Percentiles rank a stretch among this genome's conserved stretches.
phyloP scores from a whole-genome alignment of 1,140 invertebrate species.

The Adelges cooleyi region DNA sequence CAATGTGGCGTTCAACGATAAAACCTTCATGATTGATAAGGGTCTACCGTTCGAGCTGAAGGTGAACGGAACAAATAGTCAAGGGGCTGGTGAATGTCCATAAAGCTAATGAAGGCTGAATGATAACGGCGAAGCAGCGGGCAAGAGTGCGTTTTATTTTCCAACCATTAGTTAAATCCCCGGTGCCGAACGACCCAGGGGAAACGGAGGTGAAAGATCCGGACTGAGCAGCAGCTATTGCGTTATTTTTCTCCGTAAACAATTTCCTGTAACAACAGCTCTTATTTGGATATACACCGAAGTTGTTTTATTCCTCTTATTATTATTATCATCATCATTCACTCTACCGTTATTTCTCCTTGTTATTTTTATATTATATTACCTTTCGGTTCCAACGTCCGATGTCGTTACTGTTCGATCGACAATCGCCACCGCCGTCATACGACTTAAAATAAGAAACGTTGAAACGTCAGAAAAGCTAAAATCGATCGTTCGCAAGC shows the following conservation, averaged over 20 bases:
- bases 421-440: too few species aligned
- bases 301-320: not conserved
- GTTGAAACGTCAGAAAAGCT: too few species aligned
- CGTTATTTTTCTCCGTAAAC: not conserved
- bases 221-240: not conserved
- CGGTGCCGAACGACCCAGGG: not conserved
- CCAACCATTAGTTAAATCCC: not conserved
- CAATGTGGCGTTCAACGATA: not conserved
- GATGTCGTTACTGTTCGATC: too few species aligned
- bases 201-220: not conserved
- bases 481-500: too few species aligned
- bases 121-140: not conserved
- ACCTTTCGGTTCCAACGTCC: too few species aligned
- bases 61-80: conserved; percentile 18
- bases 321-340: too few species aligned
- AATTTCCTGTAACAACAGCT: conserved; percentile 19
- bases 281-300: conserved; percentile 5
- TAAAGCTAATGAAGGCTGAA: conserved; percentile 21
- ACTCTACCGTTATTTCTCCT: too few species aligned
- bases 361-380: too few species aligned
- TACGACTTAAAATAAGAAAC: too few species aligned
- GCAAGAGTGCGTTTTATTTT: not conserved
- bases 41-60: not conserved
- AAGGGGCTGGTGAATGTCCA: not conserved
- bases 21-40: conserved; percentile 16